Conservation (phyloP, 2,797 vertebrate species). For the Gouania willdenowi region DNA sequence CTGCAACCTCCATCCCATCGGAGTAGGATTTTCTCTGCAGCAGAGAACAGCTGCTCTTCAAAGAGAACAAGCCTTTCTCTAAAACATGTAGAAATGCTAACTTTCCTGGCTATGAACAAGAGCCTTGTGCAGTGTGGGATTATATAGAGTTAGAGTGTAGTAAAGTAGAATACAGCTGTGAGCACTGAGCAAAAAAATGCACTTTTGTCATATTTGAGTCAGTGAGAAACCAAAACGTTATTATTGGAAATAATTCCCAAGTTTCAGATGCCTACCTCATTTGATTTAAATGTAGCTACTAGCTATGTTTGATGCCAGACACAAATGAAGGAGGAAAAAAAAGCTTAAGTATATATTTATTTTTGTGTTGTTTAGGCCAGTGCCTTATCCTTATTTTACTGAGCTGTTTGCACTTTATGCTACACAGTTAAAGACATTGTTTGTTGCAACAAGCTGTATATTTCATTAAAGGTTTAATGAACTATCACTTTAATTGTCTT, state of each 20-base stretch:
- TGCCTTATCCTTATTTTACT: too few relatives aligned
- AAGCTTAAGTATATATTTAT: too few relatives aligned
- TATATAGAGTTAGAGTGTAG: not conserved
- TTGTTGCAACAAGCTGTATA: too few relatives aligned
- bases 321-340: too few relatives aligned
- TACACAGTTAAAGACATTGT: too few relatives aligned
- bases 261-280: not conserved
- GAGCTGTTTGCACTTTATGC: too few relatives aligned
- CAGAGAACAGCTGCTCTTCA: constrained; percentile 1
- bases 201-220: not conserved
- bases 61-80: constrained; percentile 1
- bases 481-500: not conserved
- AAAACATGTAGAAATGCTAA: not conserved
- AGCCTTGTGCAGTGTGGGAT: not conserved
- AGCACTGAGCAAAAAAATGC: not conserved
- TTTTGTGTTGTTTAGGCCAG: too few relatives aligned
- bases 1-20: not conserved
- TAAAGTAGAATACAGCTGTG: too few relatives aligned
- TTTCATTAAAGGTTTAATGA: too few relatives aligned
- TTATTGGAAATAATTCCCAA: not conserved
- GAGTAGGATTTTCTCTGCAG: not conserved
- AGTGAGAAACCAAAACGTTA: not conserved
- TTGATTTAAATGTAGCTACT: too few relatives aligned
- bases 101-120: not conserved
- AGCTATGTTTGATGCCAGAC: too few relatives aligned